phyloP scores from a whole-genome alignment of 2,888 invertebrate genomes.

The Drosophila fulvimacula region DNA sequence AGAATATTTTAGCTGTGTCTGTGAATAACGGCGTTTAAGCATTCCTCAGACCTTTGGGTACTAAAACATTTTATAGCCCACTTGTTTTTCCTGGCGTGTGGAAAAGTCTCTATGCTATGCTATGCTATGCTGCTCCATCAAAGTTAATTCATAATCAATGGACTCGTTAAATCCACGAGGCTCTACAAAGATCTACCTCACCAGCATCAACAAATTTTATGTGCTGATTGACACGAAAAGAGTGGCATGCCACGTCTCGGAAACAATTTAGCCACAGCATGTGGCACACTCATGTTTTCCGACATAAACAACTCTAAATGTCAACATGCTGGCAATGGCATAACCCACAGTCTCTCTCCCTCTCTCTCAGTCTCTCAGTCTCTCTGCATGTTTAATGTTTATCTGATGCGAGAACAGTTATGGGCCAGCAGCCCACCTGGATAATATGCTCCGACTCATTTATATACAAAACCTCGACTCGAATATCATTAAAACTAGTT shows the following conservation, averaged over 20 bases:
- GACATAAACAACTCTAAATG: conserved; percentile 52
- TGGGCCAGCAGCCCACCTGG: conserved; percentile 28
- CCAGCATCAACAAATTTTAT: conserved; percentile 49
- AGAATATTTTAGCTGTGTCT: not conserved
- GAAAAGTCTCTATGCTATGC: conserved; percentile 26
- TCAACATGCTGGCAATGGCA: conserved; percentile 20
- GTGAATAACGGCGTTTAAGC: conserved; percentile 12
- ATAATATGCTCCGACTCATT: conserved; percentile 38
- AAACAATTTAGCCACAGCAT: conserved; percentile 25
- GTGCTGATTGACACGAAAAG: conserved; percentile 57
- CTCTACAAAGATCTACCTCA: not conserved
- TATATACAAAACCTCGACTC: conserved; percentile 35
- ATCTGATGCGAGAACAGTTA: conserved; percentile 62
- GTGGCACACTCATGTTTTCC: conserved; percentile 13
- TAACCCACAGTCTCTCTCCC: conserved; percentile 19
- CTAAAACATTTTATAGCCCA: conserved; percentile 14
- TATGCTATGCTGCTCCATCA: conserved; percentile 6
- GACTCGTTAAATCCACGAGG: conserved; percentile 23
- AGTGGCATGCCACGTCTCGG: conserved; percentile 18
- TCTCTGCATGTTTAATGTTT: conserved; percentile 18
- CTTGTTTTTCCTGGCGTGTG: conserved; percentile 7
- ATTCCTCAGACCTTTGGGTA: conserved; percentile 24
- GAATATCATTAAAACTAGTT: conserved; percentile 29
- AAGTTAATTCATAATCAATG: conserved; percentile 40
- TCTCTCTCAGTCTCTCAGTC: not conserved